Base-by-base conservation (phyloP, 2,888 invertebrate genomes). In the Brenthis daphne region DNA sequence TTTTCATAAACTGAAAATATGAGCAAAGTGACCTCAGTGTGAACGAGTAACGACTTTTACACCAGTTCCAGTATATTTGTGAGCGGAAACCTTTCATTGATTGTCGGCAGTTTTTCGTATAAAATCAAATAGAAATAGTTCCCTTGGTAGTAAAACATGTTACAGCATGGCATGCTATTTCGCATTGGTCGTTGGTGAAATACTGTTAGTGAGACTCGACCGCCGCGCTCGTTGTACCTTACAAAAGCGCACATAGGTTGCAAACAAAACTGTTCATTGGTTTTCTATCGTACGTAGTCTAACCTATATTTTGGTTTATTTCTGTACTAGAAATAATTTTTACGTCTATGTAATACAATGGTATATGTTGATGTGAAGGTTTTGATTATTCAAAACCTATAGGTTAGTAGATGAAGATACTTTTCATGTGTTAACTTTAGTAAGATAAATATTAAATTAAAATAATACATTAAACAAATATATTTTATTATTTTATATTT, bases 111-210 rank as follows among this genome's bases (percentile, higher is more conserved):
- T 54, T 66, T 60, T 66, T 54, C 66, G 48, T 60, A 58, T 47
- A 66, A 66, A 66, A 54, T 66, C 66, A 58, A 66, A 66, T 54
- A 37, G 60, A 54, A 66, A 60, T 33, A 29, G 58, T 66, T 66
- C 54, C 50, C 55, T 61, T 48, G 54, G 57, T 65, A 57, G 51
- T 61, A 60, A 55, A 67, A 67, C 58, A 54, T 47, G 67, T 29
- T 48, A 50, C 54, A 33, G 33, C 20, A 13, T 61, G 43, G 67
- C 43, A 33, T 54, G 60, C 66, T 58, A 66, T 66, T 60, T 67
- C 55, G 63, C 43, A 67, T 54, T 67, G 67, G 67, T 67, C 60
- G 60, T 60, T 48, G 67, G 37, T 53, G 67, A 67, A 60, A 61
- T 67, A 55, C 67, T 50, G 60, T 67, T 67, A 67, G 67, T 61